phyloP scores from a whole-genome alignment of 2,888 invertebrate species.

The Meteorus cinctellus region DNA sequence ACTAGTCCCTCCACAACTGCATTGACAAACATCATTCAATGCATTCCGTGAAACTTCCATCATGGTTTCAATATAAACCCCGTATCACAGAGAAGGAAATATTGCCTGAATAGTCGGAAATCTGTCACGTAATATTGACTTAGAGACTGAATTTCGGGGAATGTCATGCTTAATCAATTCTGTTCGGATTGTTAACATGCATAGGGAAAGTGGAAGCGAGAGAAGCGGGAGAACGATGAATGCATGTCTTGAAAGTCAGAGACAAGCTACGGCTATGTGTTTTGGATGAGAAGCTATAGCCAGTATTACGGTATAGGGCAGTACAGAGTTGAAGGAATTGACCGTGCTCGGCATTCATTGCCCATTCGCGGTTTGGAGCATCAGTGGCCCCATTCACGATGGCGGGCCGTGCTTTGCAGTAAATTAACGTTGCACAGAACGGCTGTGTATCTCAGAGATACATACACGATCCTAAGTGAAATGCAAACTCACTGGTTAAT shows the following conservation, averaged over 20 bases:
- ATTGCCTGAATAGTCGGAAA: not conserved
- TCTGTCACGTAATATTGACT: not conserved
- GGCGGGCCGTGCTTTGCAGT: constrained; percentile 51
- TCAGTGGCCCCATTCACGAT: constrained; percentile 48
- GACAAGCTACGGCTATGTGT: not conserved
- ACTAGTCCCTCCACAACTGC: not conserved
- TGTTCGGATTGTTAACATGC: not conserved
- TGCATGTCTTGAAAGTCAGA: constrained; percentile 15
- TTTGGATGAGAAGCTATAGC: not conserved
- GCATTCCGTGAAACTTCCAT: not conserved
- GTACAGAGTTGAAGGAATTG: constrained; percentile 18
- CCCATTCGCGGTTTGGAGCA: constrained; percentile 52
- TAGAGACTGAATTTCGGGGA: not conserved
- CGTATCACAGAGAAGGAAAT: not conserved
- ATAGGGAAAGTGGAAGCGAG: not conserved
- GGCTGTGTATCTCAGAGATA: constrained; percentile 29
- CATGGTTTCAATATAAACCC: not conserved
- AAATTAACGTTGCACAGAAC: constrained; percentile 55
- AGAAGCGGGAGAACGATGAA: not conserved
- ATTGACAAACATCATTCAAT: not conserved
- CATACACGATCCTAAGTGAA: constrained; percentile 45
- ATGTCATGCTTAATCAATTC: constrained; percentile 12
- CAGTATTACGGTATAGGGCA: not conserved
- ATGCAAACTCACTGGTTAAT: constrained; percentile 47
- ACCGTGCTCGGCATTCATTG: constrained; percentile 52